Evolutionary conservation across 2,113 vertebrate genomes (phyloP).

Genomic region (Thunnus maccoyii): DNA sequence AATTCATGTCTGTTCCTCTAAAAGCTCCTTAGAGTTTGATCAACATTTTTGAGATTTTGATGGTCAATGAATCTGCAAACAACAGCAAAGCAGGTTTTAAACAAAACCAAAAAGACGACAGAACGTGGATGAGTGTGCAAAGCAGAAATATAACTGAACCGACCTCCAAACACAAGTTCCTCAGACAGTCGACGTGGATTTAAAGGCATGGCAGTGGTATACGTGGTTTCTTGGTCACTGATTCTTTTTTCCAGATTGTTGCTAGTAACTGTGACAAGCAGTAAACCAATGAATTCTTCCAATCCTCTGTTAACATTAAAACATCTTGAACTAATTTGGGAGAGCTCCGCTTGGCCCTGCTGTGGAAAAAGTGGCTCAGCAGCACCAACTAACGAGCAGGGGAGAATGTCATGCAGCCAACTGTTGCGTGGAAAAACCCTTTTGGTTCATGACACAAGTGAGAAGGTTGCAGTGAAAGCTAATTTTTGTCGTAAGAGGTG

Average conservation of each 20-base stretch:
- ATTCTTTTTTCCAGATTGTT: slow-evolving; percentile 11
- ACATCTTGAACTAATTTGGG: slow-evolving; percentile 57
- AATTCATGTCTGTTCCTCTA: slow-evolving; percentile 1
- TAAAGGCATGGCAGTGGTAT: slow-evolving; percentile 4
- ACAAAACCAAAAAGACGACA: neutral
- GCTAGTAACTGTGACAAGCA: neutral
- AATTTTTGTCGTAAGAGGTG: neutral
- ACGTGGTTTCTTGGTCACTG: neutral
- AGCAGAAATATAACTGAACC: slow-evolving; percentile 10
- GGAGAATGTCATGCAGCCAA: slow-evolving; percentile 22
- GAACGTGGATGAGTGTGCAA: neutral
- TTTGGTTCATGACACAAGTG: slow-evolving; percentile 26
- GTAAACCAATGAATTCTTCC: slow-evolving; percentile 13
- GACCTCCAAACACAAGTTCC: neutral
- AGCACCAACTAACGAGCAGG: slow-evolving; percentile 26
- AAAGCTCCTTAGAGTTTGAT: slow-evolving; percentile 14
- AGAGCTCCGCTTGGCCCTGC: slow-evolving; percentile 1
- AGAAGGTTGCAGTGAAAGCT: neutral
- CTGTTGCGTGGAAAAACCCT: slow-evolving; percentile 19
- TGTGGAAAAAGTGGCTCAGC: slow-evolving; percentile 47
- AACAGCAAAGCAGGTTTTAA: neutral
- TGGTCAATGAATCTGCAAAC: neutral
- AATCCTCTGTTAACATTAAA: slow-evolving; percentile 34
- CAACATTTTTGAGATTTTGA: neutral
- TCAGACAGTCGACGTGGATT: neutral